These are phyloP conservation scores for Tipula vernalis DNA, from an alignment of 2,888 invertebrate genomes.

Conservation along the genomic window DNA sequence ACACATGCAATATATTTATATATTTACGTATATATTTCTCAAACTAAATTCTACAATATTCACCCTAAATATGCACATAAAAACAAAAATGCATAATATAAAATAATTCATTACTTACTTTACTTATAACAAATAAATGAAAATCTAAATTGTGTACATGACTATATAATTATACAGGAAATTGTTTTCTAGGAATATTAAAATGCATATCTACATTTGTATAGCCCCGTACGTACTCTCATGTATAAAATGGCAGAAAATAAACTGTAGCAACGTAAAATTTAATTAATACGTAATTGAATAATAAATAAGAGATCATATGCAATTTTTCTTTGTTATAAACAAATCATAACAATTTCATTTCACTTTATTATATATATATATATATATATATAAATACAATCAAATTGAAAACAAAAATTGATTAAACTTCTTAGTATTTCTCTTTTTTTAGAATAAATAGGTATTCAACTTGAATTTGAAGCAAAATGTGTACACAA, in stretches of 20 bases:
- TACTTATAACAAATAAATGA: neutral
- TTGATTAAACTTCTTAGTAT: neutral
- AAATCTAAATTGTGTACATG: neutral
- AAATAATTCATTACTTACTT: neutral
- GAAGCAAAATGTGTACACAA: neutral
- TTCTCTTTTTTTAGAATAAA: neutral
- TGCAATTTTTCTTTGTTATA: neutral
- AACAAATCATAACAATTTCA: neutral
- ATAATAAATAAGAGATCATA: neutral
- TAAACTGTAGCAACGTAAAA: neutral
- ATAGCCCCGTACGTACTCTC: neutral
- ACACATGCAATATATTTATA: neutral
- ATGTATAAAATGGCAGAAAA: neutral
- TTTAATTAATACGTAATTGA: neutral
- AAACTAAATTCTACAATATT: neutral
- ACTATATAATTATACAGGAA: conserved; percentile 8
- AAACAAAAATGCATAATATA: neutral
- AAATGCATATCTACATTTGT: neutral
- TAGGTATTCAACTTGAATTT: neutral
- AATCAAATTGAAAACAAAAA: neutral
- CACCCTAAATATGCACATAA: neutral
- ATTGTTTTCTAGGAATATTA: conserved; percentile 8
- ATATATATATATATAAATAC: too few species aligned
- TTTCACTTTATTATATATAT: too few species aligned
- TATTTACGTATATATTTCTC: neutral